Evolutionary conservation across 2,113 vertebrate species (phyloP), one percentile per base, ranked within the genome.

Genomic region (Thymallus thymallus): DNA sequence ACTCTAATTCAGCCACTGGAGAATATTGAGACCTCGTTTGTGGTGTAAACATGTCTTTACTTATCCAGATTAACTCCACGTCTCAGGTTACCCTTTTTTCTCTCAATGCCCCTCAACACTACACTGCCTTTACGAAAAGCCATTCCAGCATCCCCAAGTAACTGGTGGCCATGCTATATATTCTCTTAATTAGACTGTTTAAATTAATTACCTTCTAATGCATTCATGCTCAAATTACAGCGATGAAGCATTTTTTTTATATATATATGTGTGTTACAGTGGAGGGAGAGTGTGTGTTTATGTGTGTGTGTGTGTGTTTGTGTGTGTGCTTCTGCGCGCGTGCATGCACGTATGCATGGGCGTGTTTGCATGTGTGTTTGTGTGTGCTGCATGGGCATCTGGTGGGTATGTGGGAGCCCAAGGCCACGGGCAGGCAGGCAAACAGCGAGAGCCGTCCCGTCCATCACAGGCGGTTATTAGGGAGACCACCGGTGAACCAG

Each of bases 401-500:
- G 29, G 73, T 80, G 30, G 30, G 30, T 18, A 5, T 3, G 14
- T 20, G 66, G 91, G 86, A 92, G 92, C 91, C 93, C 91, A 95
- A 96, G 94, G 91, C 90, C 91, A 89, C 78, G 75, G 35, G 35
- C 35, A 41, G 48, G 84, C 75, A 88, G 87, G 77, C 77, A 91
- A 92, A 83, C 75, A 88, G 87, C 78, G 78, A 91, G 93, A 92
- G 86, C 87, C 87, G 94, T 92, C 87, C 87, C 87, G 94, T 92
- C 94, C 91, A 92, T 94, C 92, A 92, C 76, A 91, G 77, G 77
- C 84, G 48, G n/a, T 92, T 93, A 94, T 93, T 92, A 93, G 89
- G 77, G 93, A 88, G 95, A 96, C 94, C 95, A 95, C 95, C 93
- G 0, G 88, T 90, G 92, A 88, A 92, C 92, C 86, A 89, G 89